These are phyloP conservation scores for Chymomyza caudatula DNA, from an alignment of 2,888 invertebrate genomes.

Conservation along the genomic window DNA sequence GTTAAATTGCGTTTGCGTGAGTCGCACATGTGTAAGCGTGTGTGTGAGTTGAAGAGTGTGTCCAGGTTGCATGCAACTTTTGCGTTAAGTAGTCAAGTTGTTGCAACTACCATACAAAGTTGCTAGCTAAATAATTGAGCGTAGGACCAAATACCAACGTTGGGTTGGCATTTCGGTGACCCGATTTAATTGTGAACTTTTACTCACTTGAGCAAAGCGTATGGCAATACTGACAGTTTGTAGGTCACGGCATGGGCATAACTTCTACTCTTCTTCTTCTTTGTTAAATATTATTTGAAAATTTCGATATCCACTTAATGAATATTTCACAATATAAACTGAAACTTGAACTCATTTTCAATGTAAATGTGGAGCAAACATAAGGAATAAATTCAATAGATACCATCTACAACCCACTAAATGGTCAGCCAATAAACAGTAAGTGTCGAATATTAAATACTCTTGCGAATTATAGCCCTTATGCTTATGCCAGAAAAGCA, in stretches of 20 bases:
- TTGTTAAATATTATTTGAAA: background rate
- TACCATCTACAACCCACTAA: background rate
- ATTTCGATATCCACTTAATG: background rate
- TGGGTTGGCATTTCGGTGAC: background rate
- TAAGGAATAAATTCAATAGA: background rate
- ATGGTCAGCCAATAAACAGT: background rate
- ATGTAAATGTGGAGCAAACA: background rate
- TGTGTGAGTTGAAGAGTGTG: background rate
- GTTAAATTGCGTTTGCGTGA: slow-evolving; percentile 64
- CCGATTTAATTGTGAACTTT: background rate
- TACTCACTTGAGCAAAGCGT: background rate
- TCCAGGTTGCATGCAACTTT: background rate
- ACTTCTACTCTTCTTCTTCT: background rate
- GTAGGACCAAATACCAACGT: background rate
- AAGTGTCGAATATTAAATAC: too few relatives aligned
- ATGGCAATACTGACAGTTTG: background rate
- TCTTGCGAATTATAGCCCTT: too few relatives aligned
- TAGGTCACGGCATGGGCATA: background rate
- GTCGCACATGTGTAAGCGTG: slow-evolving; percentile 4
- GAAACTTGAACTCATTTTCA: background rate
- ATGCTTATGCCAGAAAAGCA: too few relatives aligned
- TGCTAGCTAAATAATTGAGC: background rate
- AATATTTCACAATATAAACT: background rate
- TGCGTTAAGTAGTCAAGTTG: background rate
- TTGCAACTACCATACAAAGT: background rate